Evolutionary conservation across 1,140 invertebrate genomes (phyloP).

Genomic region (Drosophila persimilis): DNA sequence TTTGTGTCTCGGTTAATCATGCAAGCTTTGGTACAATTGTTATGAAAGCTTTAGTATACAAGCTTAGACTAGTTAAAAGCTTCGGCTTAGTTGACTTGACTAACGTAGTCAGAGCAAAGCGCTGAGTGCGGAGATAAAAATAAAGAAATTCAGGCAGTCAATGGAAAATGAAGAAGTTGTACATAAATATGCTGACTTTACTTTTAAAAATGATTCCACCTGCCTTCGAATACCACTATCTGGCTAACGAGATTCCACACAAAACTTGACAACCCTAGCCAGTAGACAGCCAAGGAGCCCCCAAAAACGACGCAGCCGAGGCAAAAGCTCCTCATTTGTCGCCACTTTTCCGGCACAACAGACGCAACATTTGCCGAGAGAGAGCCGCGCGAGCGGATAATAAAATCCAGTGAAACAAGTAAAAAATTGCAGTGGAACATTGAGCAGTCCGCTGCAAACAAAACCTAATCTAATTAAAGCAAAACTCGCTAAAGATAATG

Average conservation of each 20-base stretch:
- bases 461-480: constrained; percentile 28
- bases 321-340: constrained; percentile 78
- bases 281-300: constrained; percentile 38
- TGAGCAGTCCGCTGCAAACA: constrained; percentile 16
- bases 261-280: constrained; percentile 33
- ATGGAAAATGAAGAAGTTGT: too few species aligned
- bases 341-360: constrained; percentile 83
- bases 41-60: too few species aligned
- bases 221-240: too few species aligned
- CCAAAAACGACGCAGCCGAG: constrained; percentile 51
- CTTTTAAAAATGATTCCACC: background rate
- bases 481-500: constrained; percentile 33
- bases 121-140: too few species aligned
- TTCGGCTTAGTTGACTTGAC: too few species aligned
- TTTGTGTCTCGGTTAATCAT: too few species aligned
- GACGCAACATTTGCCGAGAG: constrained; percentile 73
- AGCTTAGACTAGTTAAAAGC: too few species aligned
- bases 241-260: too few species aligned
- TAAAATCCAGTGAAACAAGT: constrained; percentile 42
- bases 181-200: too few species aligned
- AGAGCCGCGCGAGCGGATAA: constrained; percentile 49
- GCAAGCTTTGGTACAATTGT: too few species aligned
- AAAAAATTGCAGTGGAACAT: constrained; percentile 18
- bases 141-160: too few species aligned
- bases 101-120: too few species aligned